Percentiles rank a stretch among this genome's conserved stretches.
phyloP scores from a whole-genome alignment of 2,888 invertebrate genomes.

The Subacronicta megacephala region DNA sequence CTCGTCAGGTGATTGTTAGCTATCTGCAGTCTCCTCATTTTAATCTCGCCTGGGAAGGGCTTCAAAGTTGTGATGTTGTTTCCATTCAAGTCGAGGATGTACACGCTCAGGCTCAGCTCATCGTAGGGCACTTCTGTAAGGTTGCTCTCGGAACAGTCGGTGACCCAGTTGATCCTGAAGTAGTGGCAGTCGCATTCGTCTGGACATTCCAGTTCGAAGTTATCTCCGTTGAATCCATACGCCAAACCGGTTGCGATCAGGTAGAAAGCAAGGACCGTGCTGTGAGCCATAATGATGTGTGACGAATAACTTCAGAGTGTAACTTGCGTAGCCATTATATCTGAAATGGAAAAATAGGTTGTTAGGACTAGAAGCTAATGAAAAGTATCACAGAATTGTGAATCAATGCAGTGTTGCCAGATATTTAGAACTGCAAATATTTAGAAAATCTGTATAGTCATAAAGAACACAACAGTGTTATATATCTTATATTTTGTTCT shows the following conservation, averaged over 20 bases:
- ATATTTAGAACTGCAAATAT: no score
- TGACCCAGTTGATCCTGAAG: constrained; percentile 94
- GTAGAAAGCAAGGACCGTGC: constrained; percentile 68
- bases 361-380: constrained; percentile 56
- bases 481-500: no score
- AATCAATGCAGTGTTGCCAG: no score
- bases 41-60: constrained; percentile 92
- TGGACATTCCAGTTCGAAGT: constrained; percentile 92
- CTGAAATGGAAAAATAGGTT: constrained; percentile 59
- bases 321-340: constrained; percentile 57
- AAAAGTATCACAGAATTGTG: constrained; percentile 53
- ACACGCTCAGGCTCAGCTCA: constrained; percentile 92
- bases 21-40: constrained; percentile 92
- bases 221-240: constrained; percentile 89
- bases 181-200: constrained; percentile 94
- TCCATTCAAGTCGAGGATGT: constrained; percentile 92
- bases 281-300: constrained; percentile 68
- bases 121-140: constrained; percentile 92
- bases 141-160: constrained; percentile 93
- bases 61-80: constrained; percentile 90
- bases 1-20: constrained; percentile 91
- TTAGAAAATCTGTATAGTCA: no score
- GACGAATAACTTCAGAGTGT: constrained; percentile 45
- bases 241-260: constrained; percentile 68
- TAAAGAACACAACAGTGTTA: no score